Evolutionary conservation across 2,797 vertebrate genomes (phyloP), one percentile per base, ranked within the genome.

Genomic region (Philypnodon macrostomus): DNA sequence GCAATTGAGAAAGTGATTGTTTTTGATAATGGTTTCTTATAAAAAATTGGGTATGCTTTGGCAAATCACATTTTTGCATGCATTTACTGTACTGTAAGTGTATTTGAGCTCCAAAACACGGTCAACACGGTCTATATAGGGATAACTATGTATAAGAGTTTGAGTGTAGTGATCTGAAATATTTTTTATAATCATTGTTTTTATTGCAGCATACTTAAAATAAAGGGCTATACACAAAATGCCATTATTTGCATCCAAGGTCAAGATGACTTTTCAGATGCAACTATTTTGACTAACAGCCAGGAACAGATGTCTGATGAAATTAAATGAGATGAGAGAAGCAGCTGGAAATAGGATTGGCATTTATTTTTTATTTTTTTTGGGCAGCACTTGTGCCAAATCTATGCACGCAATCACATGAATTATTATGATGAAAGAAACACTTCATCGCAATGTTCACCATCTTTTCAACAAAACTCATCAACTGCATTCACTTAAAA

Each of bases 401-500:
- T 50, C 32, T 47, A 40, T 42, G 48, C 53, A 62, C 12, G 21
- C 31, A 63, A 42, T 55, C 63, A 42, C 59, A 80, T 64, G 2
- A 64, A 67, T 59, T n/a, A 51, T 47, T 27, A 18, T 26, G 26
- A 60, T 17, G 27, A 52, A 63, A 64, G 34, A 31, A 68, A 65
- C 15, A 1, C 37, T 58, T 56, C 53, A 63, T 53, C 54, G 44
- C 49, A 59, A 65, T 61, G 32, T 52, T 36, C n/a, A 32, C 8
- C 4, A 47, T 47, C 51, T 60, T 44, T 53, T 46, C 71, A 35
- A 67, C 38, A 63, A 79, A 71, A 48, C 45, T 53, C 67, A 72
- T 68, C 55, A 74, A 51, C 13, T 0, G 19, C 23, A 65, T 57
- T 64, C 53, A 71, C 60, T 81, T 70, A 65, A 27, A 53, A 50